These are phyloP conservation scores for Lepidostoma basale DNA, from an alignment of 1,140 invertebrate genomes.

Conservation along the genomic window DNA sequence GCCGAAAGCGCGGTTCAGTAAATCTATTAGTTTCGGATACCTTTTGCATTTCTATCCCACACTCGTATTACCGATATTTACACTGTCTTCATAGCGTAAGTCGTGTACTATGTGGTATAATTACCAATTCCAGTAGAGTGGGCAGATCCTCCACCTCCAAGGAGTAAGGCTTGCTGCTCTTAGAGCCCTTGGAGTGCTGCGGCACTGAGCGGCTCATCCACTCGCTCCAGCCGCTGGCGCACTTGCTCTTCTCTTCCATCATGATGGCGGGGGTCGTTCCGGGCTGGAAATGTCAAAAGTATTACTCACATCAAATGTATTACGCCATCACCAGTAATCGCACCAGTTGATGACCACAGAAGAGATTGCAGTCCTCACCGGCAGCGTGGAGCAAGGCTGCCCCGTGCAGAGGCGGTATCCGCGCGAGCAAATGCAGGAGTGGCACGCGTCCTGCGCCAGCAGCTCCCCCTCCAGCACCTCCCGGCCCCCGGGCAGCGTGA, in stretches of 20 bases:
- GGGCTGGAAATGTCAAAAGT: constrained; percentile 43
- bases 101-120: no score
- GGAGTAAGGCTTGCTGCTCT: constrained; percentile 49
- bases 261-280: constrained; percentile 46
- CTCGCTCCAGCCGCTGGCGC: constrained; percentile 72
- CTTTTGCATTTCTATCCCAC: no score
- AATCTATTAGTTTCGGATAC: background rate
- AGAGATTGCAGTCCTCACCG: background rate
- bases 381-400: constrained; percentile 62
- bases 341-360: no score
- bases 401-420: constrained; percentile 73
- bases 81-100: no score
- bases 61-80: background rate
- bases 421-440: constrained; percentile 76
- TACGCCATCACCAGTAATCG: no score
- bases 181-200: constrained; percentile 48
- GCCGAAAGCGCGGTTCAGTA: constrained; percentile 19
- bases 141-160: constrained; percentile 70
- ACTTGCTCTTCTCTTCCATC: constrained; percentile 55
- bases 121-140: constrained; percentile 58
- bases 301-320: no score
- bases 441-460: constrained; percentile 75
- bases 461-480: constrained; percentile 79
- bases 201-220: constrained; percentile 73
- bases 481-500: constrained; percentile 66